phyloP scores from a whole-genome alignment of 2,888 invertebrate species.

The Celastrina argiolus region DNA sequence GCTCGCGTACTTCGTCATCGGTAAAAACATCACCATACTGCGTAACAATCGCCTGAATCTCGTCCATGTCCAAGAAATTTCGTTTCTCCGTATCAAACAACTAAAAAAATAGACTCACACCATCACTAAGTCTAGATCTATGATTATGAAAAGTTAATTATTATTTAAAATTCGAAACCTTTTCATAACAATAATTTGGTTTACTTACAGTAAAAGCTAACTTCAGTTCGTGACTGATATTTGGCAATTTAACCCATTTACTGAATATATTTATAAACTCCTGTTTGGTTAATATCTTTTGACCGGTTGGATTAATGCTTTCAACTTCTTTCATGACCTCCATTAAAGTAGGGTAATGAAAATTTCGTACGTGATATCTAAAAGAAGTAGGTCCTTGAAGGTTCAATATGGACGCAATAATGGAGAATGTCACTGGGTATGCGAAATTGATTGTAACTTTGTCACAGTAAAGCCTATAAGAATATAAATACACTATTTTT shows the following conservation, averaged over 20 bases:
- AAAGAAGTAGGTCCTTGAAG: constrained; percentile 27
- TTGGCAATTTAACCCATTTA: constrained; percentile 48
- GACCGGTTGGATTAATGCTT: constrained; percentile 47
- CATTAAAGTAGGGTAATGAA: constrained; percentile 56
- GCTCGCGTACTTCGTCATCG: constrained; percentile 50
- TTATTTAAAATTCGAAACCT: not conserved
- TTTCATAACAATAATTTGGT: not conserved
- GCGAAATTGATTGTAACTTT: too few species aligned
- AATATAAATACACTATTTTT: too few species aligned
- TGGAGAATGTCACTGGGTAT: too few species aligned
- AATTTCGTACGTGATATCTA: constrained; percentile 62
- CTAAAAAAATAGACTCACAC: constrained; percentile 36
- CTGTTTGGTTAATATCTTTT: constrained; percentile 53
- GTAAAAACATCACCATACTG: constrained; percentile 47
- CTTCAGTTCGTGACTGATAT: constrained; percentile 58
- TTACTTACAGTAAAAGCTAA: constrained; percentile 55
- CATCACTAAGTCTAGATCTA: too few species aligned
- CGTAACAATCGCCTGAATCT: constrained; percentile 49
- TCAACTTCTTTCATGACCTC: constrained; percentile 61
- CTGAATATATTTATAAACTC: constrained; percentile 60
- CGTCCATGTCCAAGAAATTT: constrained; percentile 53
- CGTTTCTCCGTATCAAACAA: constrained; percentile 65
- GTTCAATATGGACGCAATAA: too few species aligned
- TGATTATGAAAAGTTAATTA: not conserved
- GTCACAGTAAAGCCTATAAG: too few species aligned